Evolutionary conservation across 2,113 vertebrate genomes (phyloP), one percentile per base, ranked within the genome.

Genomic region (Alces alces): DNA sequence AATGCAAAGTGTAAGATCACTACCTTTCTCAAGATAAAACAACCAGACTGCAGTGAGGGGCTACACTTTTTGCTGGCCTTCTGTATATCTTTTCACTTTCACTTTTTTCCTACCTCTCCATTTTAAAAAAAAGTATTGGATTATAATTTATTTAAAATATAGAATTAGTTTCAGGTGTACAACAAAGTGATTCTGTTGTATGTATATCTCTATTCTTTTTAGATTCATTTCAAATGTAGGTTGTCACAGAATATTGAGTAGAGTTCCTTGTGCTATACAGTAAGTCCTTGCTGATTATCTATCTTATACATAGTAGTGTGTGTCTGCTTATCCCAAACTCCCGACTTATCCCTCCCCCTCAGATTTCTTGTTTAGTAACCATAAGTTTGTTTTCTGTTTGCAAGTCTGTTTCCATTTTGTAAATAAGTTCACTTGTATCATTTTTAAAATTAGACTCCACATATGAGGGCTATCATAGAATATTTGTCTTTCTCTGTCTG

Each of bases 221-320:
- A 21, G 17, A 19, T 2, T 5, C 64, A 10, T 5, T 36, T 66
- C 64, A n/a, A 36, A 5, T 0, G 33, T 10, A 2, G 33, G 7
- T 4, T 19, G 3, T 33, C 33, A 19, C 61, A 19, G 61, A 19
- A 10, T 64, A 9, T 21, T 12, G 19, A 36, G 19, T 6, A 12
- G 2, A 21, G 4, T 12, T 36, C 66, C 19, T 39, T 23, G 66
- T 39, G 64, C 9, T 36, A 1, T 36, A 11, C 19, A 12, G 19
- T 2, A 21, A 19, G 66, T 23, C n/a, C n/a, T 23, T 39, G 66
- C 19, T 39, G 19, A 23, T 1, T 2, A 5, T 23, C 19, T 36
- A 0, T 21, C 64, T 21, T 36, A 21, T 5, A 3, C 19, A 5
- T 5, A 21, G n/a, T 1, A 2, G 8, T 11, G 9, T 70, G n/a